Percentiles rank a stretch among this genome's conserved stretches.
Evolutionary conservation across 1,140 invertebrate genomes (phyloP).

Genomic region (Drosophila miranda): DNA sequence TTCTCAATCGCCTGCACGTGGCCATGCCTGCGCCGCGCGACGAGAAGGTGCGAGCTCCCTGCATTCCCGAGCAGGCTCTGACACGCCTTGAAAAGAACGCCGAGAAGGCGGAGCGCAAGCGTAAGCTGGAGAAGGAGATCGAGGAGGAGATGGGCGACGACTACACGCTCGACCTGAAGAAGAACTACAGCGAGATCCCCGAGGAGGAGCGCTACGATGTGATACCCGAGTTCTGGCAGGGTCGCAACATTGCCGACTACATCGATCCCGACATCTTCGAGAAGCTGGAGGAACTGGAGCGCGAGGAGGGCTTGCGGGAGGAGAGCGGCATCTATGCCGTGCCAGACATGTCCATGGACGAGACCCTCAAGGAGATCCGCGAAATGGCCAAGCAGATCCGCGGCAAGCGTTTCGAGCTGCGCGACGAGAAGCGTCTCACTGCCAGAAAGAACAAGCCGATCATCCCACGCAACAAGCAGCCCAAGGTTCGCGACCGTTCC

Average conservation of each 20-base stretch:
- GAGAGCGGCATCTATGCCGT: conserved; percentile 94
- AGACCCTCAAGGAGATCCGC: conserved; percentile 93
- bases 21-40: conserved; percentile 93
- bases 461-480: conserved; percentile 90
- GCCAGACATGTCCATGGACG: conserved; percentile 93
- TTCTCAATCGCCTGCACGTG: conserved; percentile 96
- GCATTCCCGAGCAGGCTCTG: no score
- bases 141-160: conserved; percentile 97
- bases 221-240: conserved; percentile 98
- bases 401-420: conserved; percentile 91
- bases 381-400: conserved; percentile 93
- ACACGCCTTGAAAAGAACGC: no score
- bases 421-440: conserved; percentile 88
- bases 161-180: conserved; percentile 97
- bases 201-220: conserved; percentile 96
- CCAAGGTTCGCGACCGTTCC: conserved; percentile 89
- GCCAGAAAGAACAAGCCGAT: conserved; percentile 92
- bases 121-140: conserved; percentile 95
- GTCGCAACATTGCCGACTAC: conserved; percentile 99
- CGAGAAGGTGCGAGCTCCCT: conserved; percentile 89
- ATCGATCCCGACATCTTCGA: conserved; percentile 98
- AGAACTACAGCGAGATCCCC: conserved; percentile 94
- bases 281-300: conserved; percentile 96
- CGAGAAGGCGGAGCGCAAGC: no score
- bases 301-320: conserved; percentile 93